A percentile compares a stretch with the other conserved stretches of the same genome.
Conservation (phyloP, 1,140 invertebrate genomes). For the Bombus haemorrhoidalis region DNA sequence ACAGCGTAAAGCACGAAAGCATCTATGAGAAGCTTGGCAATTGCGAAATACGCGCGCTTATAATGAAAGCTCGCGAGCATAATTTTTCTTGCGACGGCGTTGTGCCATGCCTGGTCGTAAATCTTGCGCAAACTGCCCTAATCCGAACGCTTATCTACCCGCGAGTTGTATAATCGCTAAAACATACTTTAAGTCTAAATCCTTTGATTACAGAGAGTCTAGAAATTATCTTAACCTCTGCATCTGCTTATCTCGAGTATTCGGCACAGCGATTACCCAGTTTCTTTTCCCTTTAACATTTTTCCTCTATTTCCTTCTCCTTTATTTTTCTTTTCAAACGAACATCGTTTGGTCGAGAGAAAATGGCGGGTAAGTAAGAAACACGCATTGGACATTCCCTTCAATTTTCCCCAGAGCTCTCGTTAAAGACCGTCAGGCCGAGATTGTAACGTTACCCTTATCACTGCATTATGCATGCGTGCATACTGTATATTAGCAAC, state of each 20-base stretch:
- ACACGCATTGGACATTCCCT: not conserved
- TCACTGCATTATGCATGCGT: constrained; percentile 31
- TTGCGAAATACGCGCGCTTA: not conserved
- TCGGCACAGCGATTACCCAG: constrained; percentile 5
- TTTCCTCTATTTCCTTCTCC: too few relatives aligned
- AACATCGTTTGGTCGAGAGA: not conserved
- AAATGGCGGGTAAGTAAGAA: not conserved
- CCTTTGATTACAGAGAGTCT: not conserved
- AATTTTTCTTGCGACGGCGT: not conserved
- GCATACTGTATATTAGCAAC: constrained; percentile 36
- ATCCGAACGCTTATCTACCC: constrained; percentile 24
- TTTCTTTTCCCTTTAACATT: not conserved
- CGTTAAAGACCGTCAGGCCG: not conserved
- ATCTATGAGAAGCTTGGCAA: not conserved
- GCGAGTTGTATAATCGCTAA: constrained; percentile 9
- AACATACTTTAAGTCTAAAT: not conserved
- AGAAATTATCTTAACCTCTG: not conserved
- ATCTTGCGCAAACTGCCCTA: not conserved
- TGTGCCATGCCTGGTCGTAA: not conserved
- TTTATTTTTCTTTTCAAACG: too few relatives aligned
- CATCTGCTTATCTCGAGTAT: not conserved
- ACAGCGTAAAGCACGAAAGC: not conserved
- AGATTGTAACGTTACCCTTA: constrained; percentile 20
- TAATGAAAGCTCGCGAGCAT: not conserved
- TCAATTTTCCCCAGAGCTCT: not conserved